These are phyloP conservation scores for Python bivittatus DNA, from an alignment of 2,113 vertebrate genomes.

Conservation along the genomic window DNA sequence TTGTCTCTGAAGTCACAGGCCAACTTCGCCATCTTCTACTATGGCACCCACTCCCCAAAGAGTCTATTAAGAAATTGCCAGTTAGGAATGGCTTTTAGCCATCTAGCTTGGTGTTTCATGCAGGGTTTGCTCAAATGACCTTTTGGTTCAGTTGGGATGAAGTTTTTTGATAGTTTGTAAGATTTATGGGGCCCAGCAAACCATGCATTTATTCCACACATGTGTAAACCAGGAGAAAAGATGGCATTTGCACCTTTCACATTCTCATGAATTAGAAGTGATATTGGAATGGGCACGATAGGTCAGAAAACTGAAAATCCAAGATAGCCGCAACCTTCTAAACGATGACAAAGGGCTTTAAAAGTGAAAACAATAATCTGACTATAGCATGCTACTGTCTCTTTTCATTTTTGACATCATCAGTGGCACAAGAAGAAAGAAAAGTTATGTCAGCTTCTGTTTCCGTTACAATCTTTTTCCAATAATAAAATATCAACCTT, in stretches of 20 bases:
- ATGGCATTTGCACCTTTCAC: constrained; percentile 18
- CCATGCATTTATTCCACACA: constrained; percentile 3
- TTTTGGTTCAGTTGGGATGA: neutral
- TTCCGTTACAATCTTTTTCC: constrained; percentile 50
- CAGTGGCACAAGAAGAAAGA: constrained; percentile 6
- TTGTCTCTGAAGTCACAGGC: neutral
- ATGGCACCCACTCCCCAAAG: neutral
- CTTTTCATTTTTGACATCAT: constrained; percentile 39
- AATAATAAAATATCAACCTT: constrained; percentile 63
- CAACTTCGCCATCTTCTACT: neutral
- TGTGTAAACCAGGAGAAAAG: neutral
- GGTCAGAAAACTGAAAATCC: constrained; percentile 11
- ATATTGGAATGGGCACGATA: neutral
- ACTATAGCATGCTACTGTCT: constrained; percentile 13
- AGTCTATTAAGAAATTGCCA: neutral
- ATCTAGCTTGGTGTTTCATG: neutral
- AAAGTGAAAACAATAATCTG: constrained; percentile 32
- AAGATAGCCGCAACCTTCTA: constrained; percentile 29
- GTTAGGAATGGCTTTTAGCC: neutral
- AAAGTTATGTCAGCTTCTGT: constrained; percentile 47
- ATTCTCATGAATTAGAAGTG: neutral
- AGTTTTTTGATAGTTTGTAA: neutral
- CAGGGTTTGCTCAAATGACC: neutral
- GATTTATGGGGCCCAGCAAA: neutral
- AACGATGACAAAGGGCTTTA: constrained; percentile 6